phyloP scores from a whole-genome alignment of 2,797 vertebrate genomes.

The Pteronotus mesoamericanus region DNA sequence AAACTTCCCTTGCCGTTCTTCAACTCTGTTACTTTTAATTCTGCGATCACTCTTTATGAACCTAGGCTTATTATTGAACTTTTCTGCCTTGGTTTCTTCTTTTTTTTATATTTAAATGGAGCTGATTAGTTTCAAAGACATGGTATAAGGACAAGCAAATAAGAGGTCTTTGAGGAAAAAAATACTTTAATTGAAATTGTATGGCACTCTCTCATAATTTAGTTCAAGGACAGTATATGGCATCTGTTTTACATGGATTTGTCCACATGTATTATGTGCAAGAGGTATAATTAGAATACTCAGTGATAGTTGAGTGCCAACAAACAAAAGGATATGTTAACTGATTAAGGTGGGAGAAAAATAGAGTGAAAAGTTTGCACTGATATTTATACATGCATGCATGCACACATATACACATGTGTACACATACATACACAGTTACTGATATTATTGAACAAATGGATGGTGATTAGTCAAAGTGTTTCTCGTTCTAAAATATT shows the following conservation, averaged over 20 bases:
- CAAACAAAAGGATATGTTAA: background rate
- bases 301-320: background rate
- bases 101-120: slow-evolving; percentile 24
- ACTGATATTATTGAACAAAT: background rate
- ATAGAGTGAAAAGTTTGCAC: background rate
- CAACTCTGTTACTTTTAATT: background rate
- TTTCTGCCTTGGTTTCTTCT: slow-evolving; percentile 21
- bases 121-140: slow-evolving; percentile 13
- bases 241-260: background rate
- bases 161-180: background rate
- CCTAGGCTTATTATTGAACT: background rate
- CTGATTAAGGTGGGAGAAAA: background rate
- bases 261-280: background rate
- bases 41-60: background rate
- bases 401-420: accelerated
- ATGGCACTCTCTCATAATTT: background rate
- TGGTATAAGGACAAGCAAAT: background rate
- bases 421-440: background rate
- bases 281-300: background rate
- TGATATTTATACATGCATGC: background rate
- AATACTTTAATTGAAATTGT: slow-evolving; percentile 3
- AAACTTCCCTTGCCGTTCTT: background rate
- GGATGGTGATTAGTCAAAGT: background rate
- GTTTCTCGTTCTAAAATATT: slow-evolving; percentile 18
- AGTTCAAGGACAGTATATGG: background rate